These are phyloP conservation scores for Brachionus sp. DNA, from an alignment of 1,140 invertebrate genomes.

Conservation along the genomic window DNA sequence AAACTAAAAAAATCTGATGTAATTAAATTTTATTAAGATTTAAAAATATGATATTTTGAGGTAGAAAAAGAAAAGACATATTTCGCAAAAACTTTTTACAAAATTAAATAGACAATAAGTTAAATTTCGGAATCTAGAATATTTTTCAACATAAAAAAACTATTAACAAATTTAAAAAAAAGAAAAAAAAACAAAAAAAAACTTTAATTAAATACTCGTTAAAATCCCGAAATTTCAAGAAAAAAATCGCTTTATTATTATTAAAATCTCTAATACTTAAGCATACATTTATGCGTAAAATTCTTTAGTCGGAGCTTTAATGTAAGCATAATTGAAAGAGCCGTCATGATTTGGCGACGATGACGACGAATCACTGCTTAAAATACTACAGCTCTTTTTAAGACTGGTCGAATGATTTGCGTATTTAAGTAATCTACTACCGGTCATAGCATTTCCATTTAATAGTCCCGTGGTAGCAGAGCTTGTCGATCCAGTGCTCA, in stretches of 20 bases:
- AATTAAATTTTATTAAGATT: not conserved
- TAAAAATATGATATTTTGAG: not conserved
- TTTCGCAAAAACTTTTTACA: constrained; percentile 26
- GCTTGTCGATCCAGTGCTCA: constrained; percentile 19
- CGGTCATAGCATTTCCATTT: not conserved
- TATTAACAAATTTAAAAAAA: not conserved
- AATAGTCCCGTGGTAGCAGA: constrained; percentile 23
- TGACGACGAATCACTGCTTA: constrained; percentile 19
- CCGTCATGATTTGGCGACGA: constrained; percentile 44
- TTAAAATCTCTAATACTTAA: constrained; percentile 13
- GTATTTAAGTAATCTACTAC: constrained; percentile 31
- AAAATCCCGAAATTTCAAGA: constrained; percentile 30
- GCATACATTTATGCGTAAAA: constrained; percentile 20
- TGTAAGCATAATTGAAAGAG: constrained; percentile 42
- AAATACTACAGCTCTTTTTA: constrained; percentile 26
- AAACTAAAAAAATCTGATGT: not conserved
- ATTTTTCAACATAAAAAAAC: not conserved
- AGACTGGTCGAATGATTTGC: not conserved
- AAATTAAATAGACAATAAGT: constrained; percentile 21
- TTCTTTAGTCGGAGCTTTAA: constrained; percentile 43
- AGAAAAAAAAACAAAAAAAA: not conserved
- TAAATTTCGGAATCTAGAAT: constrained; percentile 36
- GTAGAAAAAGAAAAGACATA: not conserved
- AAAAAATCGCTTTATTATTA: not conserved
- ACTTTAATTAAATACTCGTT: not conserved